Percentiles rank a stretch among this genome's conserved stretches.
phyloP scores from a whole-genome alignment of 2,888 invertebrate species.

The Pegoplata infirma region DNA sequence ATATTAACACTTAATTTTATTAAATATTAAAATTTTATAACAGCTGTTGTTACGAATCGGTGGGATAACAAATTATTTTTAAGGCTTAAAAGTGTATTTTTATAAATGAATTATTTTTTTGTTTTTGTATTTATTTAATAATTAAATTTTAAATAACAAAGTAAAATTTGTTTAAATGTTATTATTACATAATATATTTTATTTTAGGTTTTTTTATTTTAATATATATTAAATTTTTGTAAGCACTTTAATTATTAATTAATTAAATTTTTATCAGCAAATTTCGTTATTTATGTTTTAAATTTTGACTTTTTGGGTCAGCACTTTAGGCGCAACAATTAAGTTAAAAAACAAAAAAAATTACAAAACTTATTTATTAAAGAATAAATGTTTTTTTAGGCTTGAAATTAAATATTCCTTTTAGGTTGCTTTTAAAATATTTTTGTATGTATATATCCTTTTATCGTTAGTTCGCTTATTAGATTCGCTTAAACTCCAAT shows the following conservation, averaged over 20 bases:
- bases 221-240: neutral
- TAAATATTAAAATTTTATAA: slow-evolving; percentile 43
- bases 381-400: neutral
- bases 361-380: too few species aligned
- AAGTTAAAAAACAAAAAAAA: too few species aligned
- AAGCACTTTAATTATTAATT: too few species aligned
- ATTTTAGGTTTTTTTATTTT: slow-evolving; percentile 12
- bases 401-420: neutral
- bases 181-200: slow-evolving; percentile 10
- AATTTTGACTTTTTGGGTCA: neutral
- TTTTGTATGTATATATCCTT: neutral
- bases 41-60: slow-evolving; percentile 53
- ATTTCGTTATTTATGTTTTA: slow-evolving; percentile 6
- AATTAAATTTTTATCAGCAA: slow-evolving; percentile 31
- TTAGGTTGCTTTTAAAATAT: too few species aligned
- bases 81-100: slow-evolving; percentile 47
- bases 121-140: neutral
- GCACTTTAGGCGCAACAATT: neutral
- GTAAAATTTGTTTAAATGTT: neutral
- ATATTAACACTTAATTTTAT: slow-evolving; percentile 38
- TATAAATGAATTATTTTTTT: neutral
- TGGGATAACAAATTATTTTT: slow-evolving; percentile 44
- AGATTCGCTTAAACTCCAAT: slow-evolving; percentile 19
- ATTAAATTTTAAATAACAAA: slow-evolving; percentile 2
- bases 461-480: too few species aligned